A percentile compares a stretch with the other conserved stretches of the same genome.
phyloP scores from a whole-genome alignment of 2,113 vertebrate species.

The Lynx canadensis region DNA sequence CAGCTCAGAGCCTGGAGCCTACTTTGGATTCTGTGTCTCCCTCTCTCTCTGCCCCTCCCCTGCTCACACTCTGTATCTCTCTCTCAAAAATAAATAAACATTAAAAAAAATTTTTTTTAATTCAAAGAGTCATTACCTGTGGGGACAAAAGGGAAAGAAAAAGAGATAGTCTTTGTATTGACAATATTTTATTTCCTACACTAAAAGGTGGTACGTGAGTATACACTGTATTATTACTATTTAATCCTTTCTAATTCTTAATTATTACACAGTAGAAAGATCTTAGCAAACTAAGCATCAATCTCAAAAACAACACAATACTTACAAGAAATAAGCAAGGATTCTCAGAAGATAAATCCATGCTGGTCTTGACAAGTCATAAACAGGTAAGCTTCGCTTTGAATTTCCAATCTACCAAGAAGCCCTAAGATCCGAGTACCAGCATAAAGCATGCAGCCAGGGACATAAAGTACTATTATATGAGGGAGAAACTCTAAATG shows the following conservation, averaged over 20 bases:
- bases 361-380: not conserved
- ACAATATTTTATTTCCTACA: not conserved
- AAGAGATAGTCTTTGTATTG: not conserved
- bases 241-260: not conserved
- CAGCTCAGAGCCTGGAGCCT: too few species aligned
- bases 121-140: not conserved
- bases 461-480: not conserved
- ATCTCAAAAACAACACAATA: not conserved
- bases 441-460: not conserved
- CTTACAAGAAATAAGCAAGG: not conserved
- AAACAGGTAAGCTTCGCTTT: not conserved
- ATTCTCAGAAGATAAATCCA: not conserved
- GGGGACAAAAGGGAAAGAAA: not conserved
- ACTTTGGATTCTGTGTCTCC: too few species aligned
- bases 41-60: too few species aligned
- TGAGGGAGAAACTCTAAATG: not conserved
- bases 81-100: too few species aligned
- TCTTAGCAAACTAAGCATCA: not conserved
- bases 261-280: constrained; percentile 5
- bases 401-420: not conserved
- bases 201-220: not conserved
- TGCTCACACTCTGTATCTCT: too few species aligned
- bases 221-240: not conserved
- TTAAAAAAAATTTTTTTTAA: not conserved
- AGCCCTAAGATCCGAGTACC: not conserved